Evolutionary conservation across 2,113 vertebrate species (phyloP), one percentile per base, ranked within the genome.

Genomic region (Camelus bactrianus): DNA sequence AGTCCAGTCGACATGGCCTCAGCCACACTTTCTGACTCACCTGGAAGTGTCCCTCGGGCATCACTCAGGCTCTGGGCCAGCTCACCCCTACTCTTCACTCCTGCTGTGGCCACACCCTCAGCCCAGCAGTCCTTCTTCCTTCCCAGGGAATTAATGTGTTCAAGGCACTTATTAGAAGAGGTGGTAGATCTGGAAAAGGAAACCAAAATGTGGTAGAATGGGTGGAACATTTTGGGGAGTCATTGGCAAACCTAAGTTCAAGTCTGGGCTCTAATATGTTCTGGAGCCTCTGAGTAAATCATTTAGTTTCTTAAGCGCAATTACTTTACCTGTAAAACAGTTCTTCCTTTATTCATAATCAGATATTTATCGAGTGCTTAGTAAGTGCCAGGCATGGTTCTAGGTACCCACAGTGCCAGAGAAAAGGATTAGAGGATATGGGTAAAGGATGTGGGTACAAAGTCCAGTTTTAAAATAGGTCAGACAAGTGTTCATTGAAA

Each of bases 381-480:
- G 30, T 84, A 35, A 76, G 46, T 72, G 52, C 19, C 42, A 62
- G 69, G 13, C 75, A 38, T 73, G 73, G 58, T 60, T 76, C 67
- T 77, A 67, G 14, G 28, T 79, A 69, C 8, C 20, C 35, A 28
- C 42, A 76, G 14, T 58, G 54, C 20, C 16, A 22, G 32, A 46
- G 28, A 72, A 79, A 42, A 14, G 76, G 6, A 6, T 15, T 42
- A 56, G 50, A 35, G 26, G 19, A 12, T 75, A 2, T 56, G 35
- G 60, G 10, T 48, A 65, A n/a, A 85, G 13, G 35, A 17, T 20
- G 19, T 80, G 30, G 52, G 20, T 46, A 50, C 19, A 67, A 38
- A 81, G 22, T 56, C 77, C 48, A 69, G 16, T 86, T 86, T 94
- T 89, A 94, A 96, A 89, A 83, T 69, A 89, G 54, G 8, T 75